These are phyloP conservation scores for Physeter macrocephalus DNA, from an alignment of 2,113 vertebrate species.

Conservation along the genomic window DNA sequence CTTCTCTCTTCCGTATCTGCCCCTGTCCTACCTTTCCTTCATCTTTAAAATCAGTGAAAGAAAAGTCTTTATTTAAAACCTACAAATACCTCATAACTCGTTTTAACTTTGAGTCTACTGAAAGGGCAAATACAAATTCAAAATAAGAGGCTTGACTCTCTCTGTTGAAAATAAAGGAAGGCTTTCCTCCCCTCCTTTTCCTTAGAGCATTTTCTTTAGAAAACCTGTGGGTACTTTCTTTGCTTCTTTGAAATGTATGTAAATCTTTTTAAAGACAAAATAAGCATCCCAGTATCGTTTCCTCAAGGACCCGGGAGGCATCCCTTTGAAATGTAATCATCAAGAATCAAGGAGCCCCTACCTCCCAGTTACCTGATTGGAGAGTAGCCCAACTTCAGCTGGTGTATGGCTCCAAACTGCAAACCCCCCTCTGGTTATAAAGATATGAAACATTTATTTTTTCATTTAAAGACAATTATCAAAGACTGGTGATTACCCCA, in stretches of 20 bases:
- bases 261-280: background rate
- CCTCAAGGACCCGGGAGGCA: background rate
- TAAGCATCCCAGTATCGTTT: background rate
- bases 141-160: background rate
- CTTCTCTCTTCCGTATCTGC: background rate
- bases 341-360: background rate
- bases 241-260: background rate
- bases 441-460: background rate
- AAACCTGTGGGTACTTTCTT: background rate
- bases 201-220: background rate
- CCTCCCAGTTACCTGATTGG: background rate
- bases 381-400: background rate
- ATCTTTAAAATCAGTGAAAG: background rate
- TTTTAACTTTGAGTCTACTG: background rate
- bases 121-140: background rate
- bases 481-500: background rate
- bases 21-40: background rate
- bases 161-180: background rate
- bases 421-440: accelerated
- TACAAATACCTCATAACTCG: background rate
- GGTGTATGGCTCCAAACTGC: background rate
- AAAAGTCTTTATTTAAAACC: background rate
- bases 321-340: background rate
- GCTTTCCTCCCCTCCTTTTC: background rate
- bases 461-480: background rate